Evolutionary conservation across 2,888 invertebrate species (phyloP), one percentile per base, ranked within the genome.

Genomic region (Ctena decussata): DNA sequence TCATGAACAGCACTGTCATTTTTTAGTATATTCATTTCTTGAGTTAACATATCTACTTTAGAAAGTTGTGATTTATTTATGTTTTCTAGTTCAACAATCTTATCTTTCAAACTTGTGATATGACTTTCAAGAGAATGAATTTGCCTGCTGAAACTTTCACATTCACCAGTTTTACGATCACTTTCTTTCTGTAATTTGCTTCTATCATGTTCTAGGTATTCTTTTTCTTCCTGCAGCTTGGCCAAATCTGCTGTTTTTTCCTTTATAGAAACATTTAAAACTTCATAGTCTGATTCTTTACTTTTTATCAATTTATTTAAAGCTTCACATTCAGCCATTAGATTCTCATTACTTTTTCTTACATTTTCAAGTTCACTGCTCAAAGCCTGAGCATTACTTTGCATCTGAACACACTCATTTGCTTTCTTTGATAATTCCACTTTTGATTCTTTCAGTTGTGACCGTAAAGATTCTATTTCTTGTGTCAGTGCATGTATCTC

Each of bases 101-200:
- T 86, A 21, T 76, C 39, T 78, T 89, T 86, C 8, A 92, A 65
- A 6, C 82, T 77, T 21, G 89, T 81, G 11, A 90, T 46, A 57
- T 91, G 80, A 32, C 70, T 78, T 78, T 91, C 87, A 18, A 94
- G 85, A 18, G 88, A 80, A 77, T 79, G 82, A n/a, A 90, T 73
- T 39, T 85, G 85, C 27, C 84, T 80, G 77, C 80, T 85, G 74
- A 85, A 86, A 81, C 86, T 90, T 74, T 87, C 86, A 82, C 85
- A 86, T 57, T 87, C 85, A 49, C 72, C 80, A 80, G 76, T 76
- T 39, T 83, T 84, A 69, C 79, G 82, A 35, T 74, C 70, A 78
- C 83, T 79, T 60, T 90, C 85, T 30, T 86, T 69, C 12, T 76
- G 76, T 41, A 90, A 72, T 69, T 85, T 72, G 70, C 84, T 65